Evolutionary conservation across 2,888 invertebrate genomes (phyloP), one percentile per base, ranked within the genome.

Genomic region (Idaea dimidiata): DNA sequence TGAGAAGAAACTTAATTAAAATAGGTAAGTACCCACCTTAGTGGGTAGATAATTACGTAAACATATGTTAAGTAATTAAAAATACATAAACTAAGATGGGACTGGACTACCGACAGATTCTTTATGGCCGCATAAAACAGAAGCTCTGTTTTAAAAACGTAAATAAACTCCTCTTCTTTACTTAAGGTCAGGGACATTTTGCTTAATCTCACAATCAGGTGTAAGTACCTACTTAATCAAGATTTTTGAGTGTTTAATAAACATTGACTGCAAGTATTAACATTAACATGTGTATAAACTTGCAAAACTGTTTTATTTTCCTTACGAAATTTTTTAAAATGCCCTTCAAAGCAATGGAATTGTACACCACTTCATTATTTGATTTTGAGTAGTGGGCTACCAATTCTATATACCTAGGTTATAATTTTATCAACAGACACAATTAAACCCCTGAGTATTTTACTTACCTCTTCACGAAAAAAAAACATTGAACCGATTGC

Each of bases 171-270:
- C 14, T 43, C 10, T 5, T 43, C 43, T 63, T 65, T 62, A 66
- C 63, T 68, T 77, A 79, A 81, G 81, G 79, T 80, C 81, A 80
- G 63, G 80, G 81, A 70, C 75, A 71, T 61, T 60, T 80, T 78
- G 71, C 75, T 71, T 76, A 78, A 79, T 75, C 69, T 71, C 58
- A 65, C 68, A 69, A 68, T 65, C 69, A 74, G 73, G 75, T 68
- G 71, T 75, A 76, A 69, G 73, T 67, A 66, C 56, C 18, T 66
- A 69, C 56, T 56, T 66, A 69, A 72, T 72, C 70, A 71, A 74
- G 73, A 74, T 77, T 73, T 74, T 77, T 68, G 71, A 86, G 86
- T 79, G 85, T 72, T 80, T 72, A 69, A 81, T 82, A 84, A 88
- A 88, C 81, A 86, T 83, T 82, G 75, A 74, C 74, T 77, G 69